phyloP scores from a whole-genome alignment of 2,888 invertebrate species.

The Pimpla rufipes region DNA sequence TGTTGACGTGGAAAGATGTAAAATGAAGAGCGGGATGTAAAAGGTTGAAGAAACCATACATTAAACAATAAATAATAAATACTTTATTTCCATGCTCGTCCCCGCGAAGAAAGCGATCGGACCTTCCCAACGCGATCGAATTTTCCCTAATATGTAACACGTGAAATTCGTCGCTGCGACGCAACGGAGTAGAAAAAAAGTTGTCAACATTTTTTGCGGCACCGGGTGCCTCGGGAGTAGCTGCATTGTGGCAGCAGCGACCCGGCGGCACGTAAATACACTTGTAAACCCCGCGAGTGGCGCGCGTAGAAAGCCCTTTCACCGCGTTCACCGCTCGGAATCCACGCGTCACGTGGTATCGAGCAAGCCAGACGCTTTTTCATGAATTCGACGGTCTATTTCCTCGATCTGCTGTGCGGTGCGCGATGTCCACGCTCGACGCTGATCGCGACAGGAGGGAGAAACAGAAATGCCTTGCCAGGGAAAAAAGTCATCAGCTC shows the following conservation, averaged over 20 bases:
- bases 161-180: neutral
- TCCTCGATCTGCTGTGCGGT: neutral
- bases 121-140: constrained; percentile 16
- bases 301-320: constrained; percentile 62
- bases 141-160: neutral
- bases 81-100: too few species aligned
- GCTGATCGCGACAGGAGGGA: neutral
- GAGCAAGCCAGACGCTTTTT: constrained; percentile 38
- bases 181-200: neutral
- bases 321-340: constrained; percentile 63
- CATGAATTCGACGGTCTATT: constrained; percentile 39
- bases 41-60: too few species aligned
- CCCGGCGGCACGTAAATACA: constrained; percentile 36
- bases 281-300: constrained; percentile 31
- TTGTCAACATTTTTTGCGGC: neutral
- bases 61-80: too few species aligned
- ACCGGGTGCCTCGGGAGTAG: neutral
- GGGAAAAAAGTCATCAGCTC: neutral
- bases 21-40: too few species aligned
- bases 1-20: too few species aligned
- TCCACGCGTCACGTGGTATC: constrained; percentile 51
- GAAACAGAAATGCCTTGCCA: neutral
- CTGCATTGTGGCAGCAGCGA: neutral
- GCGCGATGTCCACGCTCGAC: neutral
- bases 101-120: neutral